These are phyloP conservation scores for Falcunculus frontatus DNA, from an alignment of 2,113 vertebrate species.

Conservation along the genomic window DNA sequence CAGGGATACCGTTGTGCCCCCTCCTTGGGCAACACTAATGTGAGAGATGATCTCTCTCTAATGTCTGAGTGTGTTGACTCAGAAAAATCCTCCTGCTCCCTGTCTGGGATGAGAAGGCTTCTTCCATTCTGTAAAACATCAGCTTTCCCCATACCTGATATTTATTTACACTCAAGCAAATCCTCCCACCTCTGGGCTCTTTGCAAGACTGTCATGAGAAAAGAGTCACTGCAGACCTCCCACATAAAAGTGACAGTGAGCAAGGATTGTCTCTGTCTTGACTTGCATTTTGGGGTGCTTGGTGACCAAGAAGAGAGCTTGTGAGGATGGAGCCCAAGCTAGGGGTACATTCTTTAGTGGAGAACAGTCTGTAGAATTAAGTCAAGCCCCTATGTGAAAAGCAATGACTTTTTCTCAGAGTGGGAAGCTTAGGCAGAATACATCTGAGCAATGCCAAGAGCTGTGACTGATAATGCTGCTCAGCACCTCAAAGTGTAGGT, in stretches of 20 bases:
- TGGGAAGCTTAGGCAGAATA: background rate
- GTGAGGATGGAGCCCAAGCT: background rate
- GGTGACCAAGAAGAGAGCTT: background rate
- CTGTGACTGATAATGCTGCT: background rate
- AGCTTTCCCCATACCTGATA: background rate
- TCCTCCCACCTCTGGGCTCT: background rate
- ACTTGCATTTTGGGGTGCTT: background rate
- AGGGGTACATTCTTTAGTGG: background rate
- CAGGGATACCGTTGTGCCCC: background rate
- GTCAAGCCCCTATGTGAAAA: background rate
- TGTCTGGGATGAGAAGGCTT: background rate
- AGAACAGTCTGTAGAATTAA: background rate
- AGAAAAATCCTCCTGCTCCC: background rate
- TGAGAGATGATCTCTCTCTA: background rate
- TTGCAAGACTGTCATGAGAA: background rate
- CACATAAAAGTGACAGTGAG: background rate
- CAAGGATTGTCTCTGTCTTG: background rate
- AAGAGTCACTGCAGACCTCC: background rate
- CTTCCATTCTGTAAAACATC: background rate
- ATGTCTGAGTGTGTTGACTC: background rate
- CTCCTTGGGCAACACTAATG: background rate
- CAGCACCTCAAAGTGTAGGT: background rate
- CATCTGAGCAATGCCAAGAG: background rate
- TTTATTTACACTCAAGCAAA: background rate
- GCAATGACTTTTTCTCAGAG: background rate